These are phyloP conservation scores for Pangasius mekongensis DNA, from an alignment of 2,797 vertebrate genomes.

Conservation along the genomic window DNA sequence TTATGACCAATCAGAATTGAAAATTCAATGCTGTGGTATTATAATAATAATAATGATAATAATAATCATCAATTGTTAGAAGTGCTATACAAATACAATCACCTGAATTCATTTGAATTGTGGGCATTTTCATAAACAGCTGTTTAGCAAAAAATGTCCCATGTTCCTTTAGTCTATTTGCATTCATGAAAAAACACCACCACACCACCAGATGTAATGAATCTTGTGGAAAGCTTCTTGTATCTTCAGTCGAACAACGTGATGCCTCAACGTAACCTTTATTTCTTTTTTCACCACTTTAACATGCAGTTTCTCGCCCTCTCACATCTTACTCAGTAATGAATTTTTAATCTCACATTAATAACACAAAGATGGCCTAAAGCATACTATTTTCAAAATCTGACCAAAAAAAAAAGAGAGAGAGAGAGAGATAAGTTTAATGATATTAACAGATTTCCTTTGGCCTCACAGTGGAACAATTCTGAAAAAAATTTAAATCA, in stretches of 20 bases:
- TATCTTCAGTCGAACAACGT: not conserved
- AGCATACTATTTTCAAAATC: not conserved
- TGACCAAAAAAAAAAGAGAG: not conserved
- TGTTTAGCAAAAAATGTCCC: not conserved
- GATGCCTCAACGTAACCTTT: slow-evolving; percentile 39
- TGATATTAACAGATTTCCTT: slow-evolving; percentile 17
- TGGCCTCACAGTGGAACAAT: slow-evolving; percentile 42
- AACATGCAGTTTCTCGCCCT: slow-evolving; percentile 44
- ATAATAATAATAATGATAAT: too few species aligned
- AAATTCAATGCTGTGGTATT: not conserved
- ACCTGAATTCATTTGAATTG: not conserved
- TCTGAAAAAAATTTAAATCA: not conserved
- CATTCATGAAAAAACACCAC: not conserved
- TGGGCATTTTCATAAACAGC: not conserved
- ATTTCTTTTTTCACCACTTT: slow-evolving; percentile 42
- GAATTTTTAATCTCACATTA: slow-evolving; percentile 8
- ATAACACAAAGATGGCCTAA: not conserved
- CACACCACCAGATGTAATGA: not conserved
- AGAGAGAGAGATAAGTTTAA: not conserved
- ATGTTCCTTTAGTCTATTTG: not conserved
- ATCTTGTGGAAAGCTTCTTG: not conserved
- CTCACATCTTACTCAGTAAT: slow-evolving; percentile 15
- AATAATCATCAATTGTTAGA: not conserved
- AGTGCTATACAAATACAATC: not conserved
- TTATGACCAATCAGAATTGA: not conserved